Base-by-base conservation (phyloP, 2,113 vertebrate genomes). In the Zootoca vivipara region DNA sequence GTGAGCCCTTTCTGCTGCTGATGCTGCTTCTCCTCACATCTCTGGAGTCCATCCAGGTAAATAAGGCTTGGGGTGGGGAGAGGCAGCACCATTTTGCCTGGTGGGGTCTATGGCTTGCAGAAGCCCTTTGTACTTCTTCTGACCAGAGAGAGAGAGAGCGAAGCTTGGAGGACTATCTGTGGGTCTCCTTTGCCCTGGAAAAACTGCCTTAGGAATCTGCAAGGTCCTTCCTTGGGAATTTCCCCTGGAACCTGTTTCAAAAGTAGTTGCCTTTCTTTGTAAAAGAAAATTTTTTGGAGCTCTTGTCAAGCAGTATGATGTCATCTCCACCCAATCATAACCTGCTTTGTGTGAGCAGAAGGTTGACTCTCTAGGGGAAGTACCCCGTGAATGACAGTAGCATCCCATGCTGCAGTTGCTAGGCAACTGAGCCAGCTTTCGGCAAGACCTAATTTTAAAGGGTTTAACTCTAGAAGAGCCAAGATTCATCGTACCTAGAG, bases 241-340 rank as follows among this genome's bases (percentile, higher is more conserved):
- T 77, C 38, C 22, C 33, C 15, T 77, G 30, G 13, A 28, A 77
- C 64, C 56, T 30, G 52, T 52, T 83, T 83, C 26, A 46, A 28
- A 88, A 83, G 52, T 30, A 9, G 42, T 83, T 1, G 26, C 92
- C 92, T 93, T 56, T 90, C 92, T 95, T 96, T 89, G 93, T 80
- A 96, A 94, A 92, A 92, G 89, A 52, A 12, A 52, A 52, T 0
- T 12, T 12, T 89, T 89, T 75, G 9, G 8, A 30, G 40, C 42
- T 85, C 90, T 38, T 0, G 82, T 86, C 1, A 1, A 88, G 80
- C 87, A 85, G 92, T 86, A 92, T 97, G 94, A 97, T 95, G 96
- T 97, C 97, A 97, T 94, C 92, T 94, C 93, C 92, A 94, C 91
- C 96, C 97, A 97, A 96, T 97, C 96, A 95, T 91, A 96, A 94